phyloP scores from a whole-genome alignment of 2,888 invertebrate species.

The Watsonalla cultraria region DNA sequence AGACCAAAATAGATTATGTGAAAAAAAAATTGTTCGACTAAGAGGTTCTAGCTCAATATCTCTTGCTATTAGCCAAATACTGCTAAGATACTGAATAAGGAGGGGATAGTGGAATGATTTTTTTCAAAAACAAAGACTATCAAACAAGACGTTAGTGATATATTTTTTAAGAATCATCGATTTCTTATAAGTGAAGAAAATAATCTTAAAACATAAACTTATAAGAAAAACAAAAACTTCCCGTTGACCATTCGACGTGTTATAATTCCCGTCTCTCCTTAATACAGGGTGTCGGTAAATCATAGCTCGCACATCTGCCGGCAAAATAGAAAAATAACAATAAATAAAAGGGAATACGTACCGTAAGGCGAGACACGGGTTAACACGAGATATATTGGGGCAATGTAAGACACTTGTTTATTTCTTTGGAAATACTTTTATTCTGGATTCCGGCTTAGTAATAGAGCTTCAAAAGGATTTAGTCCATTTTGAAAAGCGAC shows the following conservation, averaged over 20 bases:
- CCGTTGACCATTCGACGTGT: slow-evolving; percentile 44
- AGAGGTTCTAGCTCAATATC: too few species aligned
- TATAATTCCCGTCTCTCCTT: slow-evolving; percentile 66
- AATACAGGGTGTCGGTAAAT: slow-evolving; percentile 71
- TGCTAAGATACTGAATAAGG: too few species aligned
- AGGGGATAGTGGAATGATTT: too few species aligned
- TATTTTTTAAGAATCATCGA: too few species aligned
- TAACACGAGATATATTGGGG: slow-evolving; percentile 40
- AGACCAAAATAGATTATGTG: too few species aligned
- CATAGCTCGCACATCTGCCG: slow-evolving; percentile 73
- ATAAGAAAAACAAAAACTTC: slow-evolving; percentile 23
- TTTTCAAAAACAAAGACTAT: too few species aligned
- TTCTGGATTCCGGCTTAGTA: too few species aligned
- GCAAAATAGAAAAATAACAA: slow-evolving; percentile 79
- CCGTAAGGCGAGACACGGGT: slow-evolving; percentile 31
- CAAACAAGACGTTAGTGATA: too few species aligned
- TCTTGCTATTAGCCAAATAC: too few species aligned
- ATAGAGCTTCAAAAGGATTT: too few species aligned
- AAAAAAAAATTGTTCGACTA: too few species aligned
- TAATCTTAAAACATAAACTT: slow-evolving; percentile 6
- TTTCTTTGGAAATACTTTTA: slow-evolving; percentile 2
- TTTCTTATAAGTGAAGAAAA: not conserved
- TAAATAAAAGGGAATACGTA: slow-evolving; percentile 64
- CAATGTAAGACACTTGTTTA: slow-evolving; percentile 14
- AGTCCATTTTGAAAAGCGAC: too few species aligned